A percentile compares a stretch with the other conserved stretches of the same genome.
phyloP scores from a whole-genome alignment of 2,113 vertebrate species.

The Chauna torquata region DNA sequence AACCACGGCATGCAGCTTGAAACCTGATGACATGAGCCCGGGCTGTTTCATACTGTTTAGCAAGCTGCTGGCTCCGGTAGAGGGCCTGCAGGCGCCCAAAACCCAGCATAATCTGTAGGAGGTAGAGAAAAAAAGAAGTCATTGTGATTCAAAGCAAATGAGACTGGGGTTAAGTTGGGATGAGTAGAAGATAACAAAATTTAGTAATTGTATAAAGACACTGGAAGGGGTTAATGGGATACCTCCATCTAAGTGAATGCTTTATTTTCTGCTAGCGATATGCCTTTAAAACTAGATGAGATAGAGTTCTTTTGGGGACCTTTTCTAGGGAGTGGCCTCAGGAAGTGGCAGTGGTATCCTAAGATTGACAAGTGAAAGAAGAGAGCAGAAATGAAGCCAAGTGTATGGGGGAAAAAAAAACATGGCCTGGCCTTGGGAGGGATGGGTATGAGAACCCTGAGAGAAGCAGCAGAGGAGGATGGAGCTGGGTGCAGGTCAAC shows the following conservation, averaged over 20 bases:
- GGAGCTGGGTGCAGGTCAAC: background rate
- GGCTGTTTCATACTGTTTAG: constrained; percentile 76
- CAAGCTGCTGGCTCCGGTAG: constrained; percentile 78
- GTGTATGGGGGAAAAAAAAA: background rate
- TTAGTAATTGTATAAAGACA: background rate
- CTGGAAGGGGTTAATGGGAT: background rate
- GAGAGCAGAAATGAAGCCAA: background rate
- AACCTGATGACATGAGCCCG: constrained; percentile 70
- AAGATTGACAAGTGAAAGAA: background rate
- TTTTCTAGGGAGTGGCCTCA: background rate
- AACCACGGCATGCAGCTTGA: constrained; percentile 83
- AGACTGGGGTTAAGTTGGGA: background rate
- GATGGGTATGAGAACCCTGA: background rate
- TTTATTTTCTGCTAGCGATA: background rate
- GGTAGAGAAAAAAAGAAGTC: background rate
- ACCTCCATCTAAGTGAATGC: background rate
- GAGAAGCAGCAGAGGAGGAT: background rate
- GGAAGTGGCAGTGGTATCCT: background rate
- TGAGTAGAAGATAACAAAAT: background rate
- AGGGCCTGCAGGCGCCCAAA: constrained; percentile 90
- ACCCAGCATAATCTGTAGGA: constrained; percentile 83
- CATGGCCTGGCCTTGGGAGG: background rate
- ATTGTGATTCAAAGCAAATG: background rate
- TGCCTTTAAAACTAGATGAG: background rate
- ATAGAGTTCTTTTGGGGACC: background rate